Evolutionary conservation across 2,797 vertebrate genomes (phyloP), one percentile per base, ranked within the genome.

Genomic region (Atherinosoma microstoma): DNA sequence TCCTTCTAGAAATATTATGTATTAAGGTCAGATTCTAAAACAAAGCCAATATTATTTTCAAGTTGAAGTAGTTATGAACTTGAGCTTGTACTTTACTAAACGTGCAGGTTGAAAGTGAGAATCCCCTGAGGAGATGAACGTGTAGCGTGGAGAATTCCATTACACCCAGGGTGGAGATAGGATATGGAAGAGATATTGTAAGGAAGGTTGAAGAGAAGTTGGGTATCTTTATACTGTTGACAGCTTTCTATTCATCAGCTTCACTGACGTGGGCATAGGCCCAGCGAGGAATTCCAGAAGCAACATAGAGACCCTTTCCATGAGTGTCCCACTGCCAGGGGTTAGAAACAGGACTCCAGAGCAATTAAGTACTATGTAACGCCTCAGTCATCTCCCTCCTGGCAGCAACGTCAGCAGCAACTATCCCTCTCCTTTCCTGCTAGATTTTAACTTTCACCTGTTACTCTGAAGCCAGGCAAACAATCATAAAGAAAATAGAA

Each of bases 281-380:
- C 81, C 78, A 79, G 81, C 38, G 77, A 70, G 67, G 76, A 84
- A 93, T 94, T 92, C 85, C 73, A 64, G 75, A 81, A 70, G 80
- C 32, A 58, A 80, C 73, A 76, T 82, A 83, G 87, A 87, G 87
- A 89, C 65, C 68, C 77, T 78, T 79, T 90, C 88, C 79, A 76
- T 89, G 72, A 79, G 76, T 62, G 68, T 58, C 56, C 62, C 73
- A 12, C 77, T 82, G 79, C 79, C 70, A 70, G 53, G 70, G 74
- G 62, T 75, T 82, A 76, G 94, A 93, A 94, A 94, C 88, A 47
- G 54, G 87, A 94, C 73, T 56, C 90, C 45, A 2, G 29, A 62
- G 90, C 67, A 85, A 88, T 91, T 87, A 91, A 84, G 63, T 64
- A 42, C 34, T 69, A 36, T 68, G 82, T 76, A 69, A 45, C 56